phyloP scores from a whole-genome alignment of 2,113 vertebrate species.

The Oncorhynchus keta region DNA sequence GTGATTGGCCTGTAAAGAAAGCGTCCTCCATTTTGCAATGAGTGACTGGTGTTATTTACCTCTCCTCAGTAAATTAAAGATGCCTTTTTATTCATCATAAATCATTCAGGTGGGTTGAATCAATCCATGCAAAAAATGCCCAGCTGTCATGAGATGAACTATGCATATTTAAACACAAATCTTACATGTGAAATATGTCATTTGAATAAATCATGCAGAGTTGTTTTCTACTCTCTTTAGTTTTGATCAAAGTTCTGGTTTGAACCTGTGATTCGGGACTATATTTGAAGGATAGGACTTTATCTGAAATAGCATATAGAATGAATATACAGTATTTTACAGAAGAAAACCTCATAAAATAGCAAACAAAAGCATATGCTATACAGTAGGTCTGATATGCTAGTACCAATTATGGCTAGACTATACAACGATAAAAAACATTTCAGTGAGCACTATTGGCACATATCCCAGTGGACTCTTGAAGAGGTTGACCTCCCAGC shows the following conservation, averaged over 20 bases:
- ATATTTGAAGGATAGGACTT: background rate
- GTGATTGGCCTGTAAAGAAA: too few species aligned
- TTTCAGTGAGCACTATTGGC: constrained; percentile 6
- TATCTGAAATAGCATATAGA: background rate
- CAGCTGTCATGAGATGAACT: constrained; percentile 64
- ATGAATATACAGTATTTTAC: too few species aligned
- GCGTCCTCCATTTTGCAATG: too few species aligned
- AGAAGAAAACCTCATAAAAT: constrained; percentile 1
- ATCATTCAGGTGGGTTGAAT: constrained; percentile 52
- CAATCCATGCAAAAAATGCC: constrained; percentile 69
- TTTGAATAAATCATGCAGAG: constrained; percentile 63
- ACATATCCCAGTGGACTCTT: background rate
- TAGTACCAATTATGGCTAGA: constrained; percentile 24
- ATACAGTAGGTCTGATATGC: constrained; percentile 10
- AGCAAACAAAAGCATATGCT: constrained; percentile 5
- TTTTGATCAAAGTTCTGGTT: constrained; percentile 29
- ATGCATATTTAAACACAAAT: constrained; percentile 68
- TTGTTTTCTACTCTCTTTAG: background rate
- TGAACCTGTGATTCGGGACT: background rate
- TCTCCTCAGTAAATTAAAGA: constrained; percentile 52
- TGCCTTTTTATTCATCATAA: constrained; percentile 55
- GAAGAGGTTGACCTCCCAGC: constrained; percentile 27
- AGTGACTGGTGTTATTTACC: constrained; percentile 12
- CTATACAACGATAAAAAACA: constrained; percentile 28
- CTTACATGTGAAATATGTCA: constrained; percentile 50